Conservation (phyloP, 2,113 vertebrate species). For the Macheiramphus alcinus region DNA sequence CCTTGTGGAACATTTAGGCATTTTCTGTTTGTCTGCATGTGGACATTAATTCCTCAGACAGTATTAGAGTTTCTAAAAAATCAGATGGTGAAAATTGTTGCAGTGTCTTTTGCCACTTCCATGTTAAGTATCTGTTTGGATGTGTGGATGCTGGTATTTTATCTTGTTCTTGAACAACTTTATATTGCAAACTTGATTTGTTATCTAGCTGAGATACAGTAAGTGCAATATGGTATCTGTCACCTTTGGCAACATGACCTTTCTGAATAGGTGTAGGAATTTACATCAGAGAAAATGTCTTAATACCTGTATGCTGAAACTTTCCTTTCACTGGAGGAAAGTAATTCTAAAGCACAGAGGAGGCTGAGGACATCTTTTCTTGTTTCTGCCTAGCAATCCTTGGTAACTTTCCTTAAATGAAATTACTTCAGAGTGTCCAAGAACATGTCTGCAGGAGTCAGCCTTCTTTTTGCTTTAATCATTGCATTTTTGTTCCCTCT, state of each 20-base stretch:
- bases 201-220: background rate
- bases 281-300: background rate
- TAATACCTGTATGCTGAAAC: background rate
- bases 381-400: background rate
- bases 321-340: background rate
- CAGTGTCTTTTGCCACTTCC: constrained; percentile 16
- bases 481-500: background rate
- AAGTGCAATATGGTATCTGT: background rate
- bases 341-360: background rate
- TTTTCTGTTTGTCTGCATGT: constrained; percentile 37
- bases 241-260: constrained; percentile 4
- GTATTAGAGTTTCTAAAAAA: constrained; percentile 36
- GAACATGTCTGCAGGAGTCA: background rate
- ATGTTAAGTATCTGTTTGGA: constrained; percentile 35
- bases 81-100: constrained; percentile 11
- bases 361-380: background rate
- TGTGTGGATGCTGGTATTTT: constrained; percentile 30
- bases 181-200: background rate
- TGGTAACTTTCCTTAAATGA: background rate
- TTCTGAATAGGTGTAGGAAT: background rate
- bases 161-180: constrained; percentile 28
- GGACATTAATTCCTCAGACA: constrained; percentile 1
- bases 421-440: background rate
- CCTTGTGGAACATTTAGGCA: background rate
- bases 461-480: background rate